phyloP scores from a whole-genome alignment of 2,113 vertebrate genomes.

The Tragelaphus buxtoni region DNA sequence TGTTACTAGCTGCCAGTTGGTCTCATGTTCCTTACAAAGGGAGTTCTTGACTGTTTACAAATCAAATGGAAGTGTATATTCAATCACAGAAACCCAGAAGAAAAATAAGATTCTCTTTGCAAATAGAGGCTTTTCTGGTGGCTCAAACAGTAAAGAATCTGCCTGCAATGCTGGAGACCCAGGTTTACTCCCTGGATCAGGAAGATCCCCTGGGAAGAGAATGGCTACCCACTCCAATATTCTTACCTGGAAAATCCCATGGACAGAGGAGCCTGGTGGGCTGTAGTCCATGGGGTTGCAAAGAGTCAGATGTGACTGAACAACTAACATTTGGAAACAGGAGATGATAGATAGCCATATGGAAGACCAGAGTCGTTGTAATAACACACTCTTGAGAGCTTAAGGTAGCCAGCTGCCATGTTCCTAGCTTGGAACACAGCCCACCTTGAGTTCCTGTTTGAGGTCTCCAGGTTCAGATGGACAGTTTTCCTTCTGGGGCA shows the following conservation, averaged over 20 bases:
- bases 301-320: not conserved
- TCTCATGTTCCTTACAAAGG: not conserved
- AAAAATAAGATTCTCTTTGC: not conserved
- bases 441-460: not conserved
- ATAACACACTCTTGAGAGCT: not conserved
- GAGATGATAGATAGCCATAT: not conserved
- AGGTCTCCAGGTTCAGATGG: not conserved
- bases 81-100: not conserved
- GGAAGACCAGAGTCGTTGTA: not conserved
- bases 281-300: not conserved
- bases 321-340: not conserved
- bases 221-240: not conserved
- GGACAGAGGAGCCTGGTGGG: not conserved
- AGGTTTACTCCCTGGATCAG: not conserved
- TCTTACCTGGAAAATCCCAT: not conserved
- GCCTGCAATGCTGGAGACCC: not conserved
- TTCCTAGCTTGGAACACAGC: not conserved
- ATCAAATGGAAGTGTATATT: not conserved
- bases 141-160: not conserved
- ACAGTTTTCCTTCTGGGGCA: not conserved
- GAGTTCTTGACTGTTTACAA: not conserved
- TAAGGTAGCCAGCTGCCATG: rapidly evolving
- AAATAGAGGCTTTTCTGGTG: not conserved
- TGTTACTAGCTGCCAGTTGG: not conserved
- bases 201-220: not conserved